These are phyloP conservation scores for Pseudopipra pipra DNA, from an alignment of 2,113 vertebrate genomes.

Conservation along the genomic window DNA sequence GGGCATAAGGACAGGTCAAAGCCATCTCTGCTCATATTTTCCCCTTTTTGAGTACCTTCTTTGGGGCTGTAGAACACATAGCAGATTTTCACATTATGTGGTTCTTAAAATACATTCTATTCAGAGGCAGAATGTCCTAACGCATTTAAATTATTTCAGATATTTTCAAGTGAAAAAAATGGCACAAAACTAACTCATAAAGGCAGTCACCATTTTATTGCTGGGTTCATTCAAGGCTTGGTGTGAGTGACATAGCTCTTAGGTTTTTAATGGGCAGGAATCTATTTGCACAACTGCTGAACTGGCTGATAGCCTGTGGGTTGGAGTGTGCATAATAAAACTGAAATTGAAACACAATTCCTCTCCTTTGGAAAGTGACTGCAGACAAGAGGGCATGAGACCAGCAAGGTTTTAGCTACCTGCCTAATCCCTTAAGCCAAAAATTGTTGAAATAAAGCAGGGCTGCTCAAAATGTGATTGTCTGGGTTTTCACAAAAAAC, in stretches of 20 bases:
- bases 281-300: background rate
- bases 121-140: background rate
- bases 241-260: background rate
- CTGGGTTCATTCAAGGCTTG: background rate
- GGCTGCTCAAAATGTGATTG: background rate
- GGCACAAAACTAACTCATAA: background rate
- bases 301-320: background rate
- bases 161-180: background rate
- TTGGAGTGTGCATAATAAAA: rapidly evolving
- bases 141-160: background rate
- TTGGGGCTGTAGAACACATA: background rate
- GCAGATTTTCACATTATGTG: background rate
- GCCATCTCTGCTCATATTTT: background rate
- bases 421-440: background rate
- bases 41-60: background rate
- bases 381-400: background rate
- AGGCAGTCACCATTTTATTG: background rate
- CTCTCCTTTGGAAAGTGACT: background rate
- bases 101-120: background rate
- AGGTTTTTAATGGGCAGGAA: background rate
- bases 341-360: background rate
- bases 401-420: background rate
- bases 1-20: background rate
- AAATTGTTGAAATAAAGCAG: background rate
- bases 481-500: background rate